Evolutionary conservation across 1,140 invertebrate species (phyloP).

Genomic region (Drosophila arawakana): DNA sequence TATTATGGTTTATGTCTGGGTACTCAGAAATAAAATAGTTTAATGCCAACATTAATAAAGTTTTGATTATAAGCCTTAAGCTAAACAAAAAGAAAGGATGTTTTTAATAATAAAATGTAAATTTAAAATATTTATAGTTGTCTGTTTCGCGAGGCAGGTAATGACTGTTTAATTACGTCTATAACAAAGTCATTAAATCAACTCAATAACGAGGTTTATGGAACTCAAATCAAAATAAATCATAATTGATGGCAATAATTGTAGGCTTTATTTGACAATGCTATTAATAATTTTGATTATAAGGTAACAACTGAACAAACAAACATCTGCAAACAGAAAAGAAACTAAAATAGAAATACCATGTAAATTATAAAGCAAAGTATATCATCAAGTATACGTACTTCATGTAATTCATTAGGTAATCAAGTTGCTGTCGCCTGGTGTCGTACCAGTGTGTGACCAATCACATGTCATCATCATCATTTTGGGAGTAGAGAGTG

Average conservation of each 20-base stretch:
- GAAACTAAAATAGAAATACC: not conserved
- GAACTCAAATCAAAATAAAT: not conserved
- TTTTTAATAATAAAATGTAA: too few species aligned
- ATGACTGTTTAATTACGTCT: slow-evolving; percentile 5
- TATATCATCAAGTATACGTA: not conserved
- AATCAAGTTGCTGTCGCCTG: slow-evolving; percentile 11
- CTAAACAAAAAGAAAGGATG: too few species aligned
- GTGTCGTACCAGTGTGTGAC: slow-evolving; percentile 15
- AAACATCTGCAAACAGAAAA: not conserved
- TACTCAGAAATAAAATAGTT: too few species aligned
- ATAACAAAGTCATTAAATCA: not conserved
- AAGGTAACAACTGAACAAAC: not conserved
- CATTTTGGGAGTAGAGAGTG: not conserved
- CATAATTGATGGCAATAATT: slow-evolving; percentile 3
- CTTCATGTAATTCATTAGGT: slow-evolving; percentile 3
- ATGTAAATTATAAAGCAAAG: not conserved
- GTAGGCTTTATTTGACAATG: not conserved
- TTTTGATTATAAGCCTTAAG: too few species aligned
- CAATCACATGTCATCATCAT: slow-evolving; percentile 26
- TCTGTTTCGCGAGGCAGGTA: not conserved
- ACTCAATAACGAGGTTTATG: not conserved
- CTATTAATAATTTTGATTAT: slow-evolving; percentile 5
- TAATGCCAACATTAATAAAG: too few species aligned
- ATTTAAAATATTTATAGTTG: too few species aligned
- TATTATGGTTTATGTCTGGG: too few species aligned